Conservation (phyloP, 2,113 vertebrate genomes). For the Onychostruthus taczanowskii region DNA sequence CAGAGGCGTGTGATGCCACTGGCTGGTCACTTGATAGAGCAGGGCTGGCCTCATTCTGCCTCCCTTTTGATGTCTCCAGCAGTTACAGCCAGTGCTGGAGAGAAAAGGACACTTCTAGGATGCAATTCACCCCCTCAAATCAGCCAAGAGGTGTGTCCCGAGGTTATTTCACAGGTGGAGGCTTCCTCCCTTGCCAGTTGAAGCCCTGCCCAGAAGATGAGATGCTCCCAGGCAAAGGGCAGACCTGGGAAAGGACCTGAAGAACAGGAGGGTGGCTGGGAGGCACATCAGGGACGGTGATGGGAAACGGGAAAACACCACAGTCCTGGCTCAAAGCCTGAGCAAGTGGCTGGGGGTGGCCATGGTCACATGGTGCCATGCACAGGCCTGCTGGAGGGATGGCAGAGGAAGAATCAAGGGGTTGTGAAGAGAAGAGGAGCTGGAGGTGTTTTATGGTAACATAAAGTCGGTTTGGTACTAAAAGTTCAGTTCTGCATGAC, state of each 20-base stretch:
- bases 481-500: background rate
- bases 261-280: background rate
- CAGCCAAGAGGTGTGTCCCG: background rate
- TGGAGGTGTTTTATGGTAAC: background rate
- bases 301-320: background rate
- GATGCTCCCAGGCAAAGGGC: background rate
- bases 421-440: background rate
- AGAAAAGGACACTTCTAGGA: background rate
- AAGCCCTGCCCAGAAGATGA: background rate
- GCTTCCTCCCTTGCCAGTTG: background rate
- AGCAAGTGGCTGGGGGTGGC: background rate
- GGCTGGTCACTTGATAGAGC: background rate
- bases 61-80: background rate
- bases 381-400: background rate
- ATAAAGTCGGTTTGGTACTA: background rate
- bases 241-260: background rate
- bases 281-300: background rate
- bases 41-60: background rate
- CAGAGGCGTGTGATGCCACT: background rate
- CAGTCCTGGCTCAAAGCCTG: background rate
- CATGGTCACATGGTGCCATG: fast-evolving
- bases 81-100: background rate
- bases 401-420: background rate
- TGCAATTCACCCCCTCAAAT: background rate
- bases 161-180: background rate